Evolutionary conservation across 2,888 invertebrate species (phyloP).

Genomic region (Lomographa bimaculata): DNA sequence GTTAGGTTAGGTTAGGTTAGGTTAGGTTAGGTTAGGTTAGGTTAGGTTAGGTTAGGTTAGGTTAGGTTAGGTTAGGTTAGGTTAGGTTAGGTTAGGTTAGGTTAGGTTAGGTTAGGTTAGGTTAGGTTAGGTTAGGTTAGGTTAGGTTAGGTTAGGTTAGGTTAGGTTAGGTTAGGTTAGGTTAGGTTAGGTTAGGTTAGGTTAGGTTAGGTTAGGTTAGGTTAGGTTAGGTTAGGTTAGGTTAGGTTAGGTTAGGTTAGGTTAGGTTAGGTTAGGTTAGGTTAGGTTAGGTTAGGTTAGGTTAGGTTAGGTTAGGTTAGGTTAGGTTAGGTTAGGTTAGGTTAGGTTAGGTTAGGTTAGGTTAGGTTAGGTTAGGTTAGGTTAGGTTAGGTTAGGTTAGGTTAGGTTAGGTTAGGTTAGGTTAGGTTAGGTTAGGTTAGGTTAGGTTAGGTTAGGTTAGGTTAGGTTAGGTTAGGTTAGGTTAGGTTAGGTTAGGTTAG

Average conservation of each 20-base stretch:
- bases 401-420: slow-evolving; percentile 1
- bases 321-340: slow-evolving; percentile 1
- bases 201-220: slow-evolving; percentile 1
- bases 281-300: slow-evolving; percentile 1
- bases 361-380: slow-evolving; percentile 1
- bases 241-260: slow-evolving; percentile 1
- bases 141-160: slow-evolving; percentile 1
- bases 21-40: slow-evolving; percentile 1
- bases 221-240: slow-evolving; percentile 1
- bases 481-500: slow-evolving; percentile 1
- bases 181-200: slow-evolving; percentile 1
- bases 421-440: slow-evolving; percentile 1
- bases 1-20: slow-evolving; percentile 1
- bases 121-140: slow-evolving; percentile 1
- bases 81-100: slow-evolving; percentile 1
- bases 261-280: slow-evolving; percentile 1
- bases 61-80: slow-evolving; percentile 1
- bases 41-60: slow-evolving; percentile 1
- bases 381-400: slow-evolving; percentile 1
- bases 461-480: slow-evolving; percentile 1
- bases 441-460: slow-evolving; percentile 1
- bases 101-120: slow-evolving; percentile 1
- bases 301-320: slow-evolving; percentile 1
- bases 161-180: slow-evolving; percentile 1
- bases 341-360: slow-evolving; percentile 1